A percentile compares a stretch with the other conserved stretches of the same genome.
Evolutionary conservation across 2,113 vertebrate genomes (phyloP).

Genomic region (Polypterus bichir): DNA sequence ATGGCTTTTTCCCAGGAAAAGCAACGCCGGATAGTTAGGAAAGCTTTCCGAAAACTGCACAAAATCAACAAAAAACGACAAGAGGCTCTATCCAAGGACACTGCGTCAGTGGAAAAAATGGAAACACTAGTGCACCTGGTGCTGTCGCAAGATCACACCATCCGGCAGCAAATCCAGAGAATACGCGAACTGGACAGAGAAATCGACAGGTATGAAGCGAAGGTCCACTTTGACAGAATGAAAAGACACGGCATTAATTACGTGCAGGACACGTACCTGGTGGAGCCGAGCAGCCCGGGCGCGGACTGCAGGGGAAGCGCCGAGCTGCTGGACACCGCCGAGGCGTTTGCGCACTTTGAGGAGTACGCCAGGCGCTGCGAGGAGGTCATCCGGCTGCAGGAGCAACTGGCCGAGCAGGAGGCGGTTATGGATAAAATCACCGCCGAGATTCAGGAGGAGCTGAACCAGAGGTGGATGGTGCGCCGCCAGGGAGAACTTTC

Average conservation of each 20-base stretch:
- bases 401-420: slow-evolving; percentile 66
- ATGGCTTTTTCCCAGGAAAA: slow-evolving; percentile 59
- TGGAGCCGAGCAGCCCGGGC: slow-evolving; percentile 36
- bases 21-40: slow-evolving; percentile 74
- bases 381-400: slow-evolving; percentile 59
- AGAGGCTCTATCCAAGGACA: slow-evolving; percentile 40
- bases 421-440: slow-evolving; percentile 59
- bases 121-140: slow-evolving; percentile 83
- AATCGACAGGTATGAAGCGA: slow-evolving; percentile 73
- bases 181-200: slow-evolving; percentile 74
- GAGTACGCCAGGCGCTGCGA: slow-evolving; percentile 50
- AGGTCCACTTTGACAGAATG: slow-evolving; percentile 72
- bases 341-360: slow-evolving; percentile 41
- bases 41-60: slow-evolving; percentile 88
- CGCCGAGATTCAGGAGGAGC: slow-evolving; percentile 73
- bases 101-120: slow-evolving; percentile 61
- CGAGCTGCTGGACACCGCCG: slow-evolving; percentile 10
- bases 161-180: slow-evolving; percentile 80
- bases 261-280: slow-evolving; percentile 83
- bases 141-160: slow-evolving; percentile 85
- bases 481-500: slow-evolving; percentile 60
- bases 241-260: slow-evolving; percentile 76
- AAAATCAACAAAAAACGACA: slow-evolving; percentile 70
- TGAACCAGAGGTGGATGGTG: slow-evolving; percentile 79
- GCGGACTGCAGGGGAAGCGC: slow-evolving; percentile 3